phyloP scores from a whole-genome alignment of 2,797 vertebrate species.

The Rhynchonycteris naso region DNA sequence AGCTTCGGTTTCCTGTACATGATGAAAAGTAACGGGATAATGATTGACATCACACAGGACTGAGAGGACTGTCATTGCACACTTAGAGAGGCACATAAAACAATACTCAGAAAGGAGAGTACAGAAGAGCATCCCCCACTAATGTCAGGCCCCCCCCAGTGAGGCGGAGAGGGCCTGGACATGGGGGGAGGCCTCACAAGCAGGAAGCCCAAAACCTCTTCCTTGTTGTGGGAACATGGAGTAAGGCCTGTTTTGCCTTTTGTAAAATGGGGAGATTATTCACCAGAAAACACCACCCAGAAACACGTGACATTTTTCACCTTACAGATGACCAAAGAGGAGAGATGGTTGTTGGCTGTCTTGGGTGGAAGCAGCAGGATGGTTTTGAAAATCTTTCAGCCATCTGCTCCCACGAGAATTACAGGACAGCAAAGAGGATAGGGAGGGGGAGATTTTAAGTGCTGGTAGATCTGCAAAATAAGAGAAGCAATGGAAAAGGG shows the following conservation, averaged over 20 bases:
- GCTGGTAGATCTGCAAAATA: neutral
- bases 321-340: neutral
- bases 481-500: neutral
- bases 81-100: neutral
- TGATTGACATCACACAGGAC: neutral
- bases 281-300: neutral
- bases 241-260: neutral
- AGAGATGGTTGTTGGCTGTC: neutral
- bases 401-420: neutral
- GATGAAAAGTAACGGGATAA: neutral
- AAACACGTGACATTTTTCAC: neutral
- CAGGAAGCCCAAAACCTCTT: neutral
- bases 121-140: neutral
- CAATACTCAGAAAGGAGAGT: too few species aligned
- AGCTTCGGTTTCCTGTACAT: neutral
- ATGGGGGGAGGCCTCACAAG: neutral
- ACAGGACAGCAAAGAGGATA: neutral
- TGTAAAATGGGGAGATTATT: neutral
- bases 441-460: neutral
- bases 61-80: neutral
- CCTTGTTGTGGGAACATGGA: too few species aligned
- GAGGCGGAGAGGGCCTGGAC: neutral
- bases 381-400: neutral
- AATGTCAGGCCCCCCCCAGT: too few species aligned
- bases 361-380: neutral